Percentiles rank a stretch among this genome's conserved stretches.
Evolutionary conservation across 1,140 invertebrate species (phyloP).

Genomic region (Subanguina moxae): DNA sequence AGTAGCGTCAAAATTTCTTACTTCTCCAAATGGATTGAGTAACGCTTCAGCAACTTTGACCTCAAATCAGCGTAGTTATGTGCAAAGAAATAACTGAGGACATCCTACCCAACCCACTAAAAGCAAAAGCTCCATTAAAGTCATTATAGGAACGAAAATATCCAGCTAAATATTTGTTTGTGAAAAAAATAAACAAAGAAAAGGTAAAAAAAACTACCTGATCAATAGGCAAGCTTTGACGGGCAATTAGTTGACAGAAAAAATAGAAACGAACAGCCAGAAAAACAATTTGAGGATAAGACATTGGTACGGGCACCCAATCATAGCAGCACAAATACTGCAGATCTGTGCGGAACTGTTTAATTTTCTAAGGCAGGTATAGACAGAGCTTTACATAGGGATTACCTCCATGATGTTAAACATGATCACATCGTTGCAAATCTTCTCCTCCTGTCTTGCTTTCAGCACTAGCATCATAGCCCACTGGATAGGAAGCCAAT

Average conservation of each 20-base stretch:
- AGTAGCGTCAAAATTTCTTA: constrained; percentile 42
- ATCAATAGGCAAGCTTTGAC: constrained; percentile 27
- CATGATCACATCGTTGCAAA: constrained; percentile 10
- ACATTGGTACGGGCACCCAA: constrained; percentile 33
- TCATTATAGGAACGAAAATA: constrained; percentile 40
- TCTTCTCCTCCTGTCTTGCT: constrained; percentile 4
- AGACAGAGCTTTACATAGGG: background rate
- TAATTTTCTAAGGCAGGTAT: no score
- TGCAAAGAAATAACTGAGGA: no score
- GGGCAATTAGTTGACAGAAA: constrained; percentile 26
- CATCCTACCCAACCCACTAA: constrained; percentile 46
- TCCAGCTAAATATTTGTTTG: background rate
- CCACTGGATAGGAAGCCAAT: constrained; percentile 19
- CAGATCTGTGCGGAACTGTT: constrained; percentile 28
- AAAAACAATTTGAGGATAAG: constrained; percentile 47
- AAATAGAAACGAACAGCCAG: constrained; percentile 46
- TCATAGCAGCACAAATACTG: constrained; percentile 27
- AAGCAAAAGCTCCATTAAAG: constrained; percentile 43
- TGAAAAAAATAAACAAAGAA: no score
- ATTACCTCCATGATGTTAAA: constrained; percentile 34
- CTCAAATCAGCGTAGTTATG: background rate
- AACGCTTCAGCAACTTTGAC: constrained; percentile 26
- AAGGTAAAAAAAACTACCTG: constrained; percentile 8
- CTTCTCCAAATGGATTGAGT: constrained; percentile 47
- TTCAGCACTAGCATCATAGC: constrained; percentile 5